Percentiles rank a stretch among this genome's conserved stretches.
Evolutionary conservation across 2,797 vertebrate genomes (phyloP).

Genomic region (Lophius americanus): DNA sequence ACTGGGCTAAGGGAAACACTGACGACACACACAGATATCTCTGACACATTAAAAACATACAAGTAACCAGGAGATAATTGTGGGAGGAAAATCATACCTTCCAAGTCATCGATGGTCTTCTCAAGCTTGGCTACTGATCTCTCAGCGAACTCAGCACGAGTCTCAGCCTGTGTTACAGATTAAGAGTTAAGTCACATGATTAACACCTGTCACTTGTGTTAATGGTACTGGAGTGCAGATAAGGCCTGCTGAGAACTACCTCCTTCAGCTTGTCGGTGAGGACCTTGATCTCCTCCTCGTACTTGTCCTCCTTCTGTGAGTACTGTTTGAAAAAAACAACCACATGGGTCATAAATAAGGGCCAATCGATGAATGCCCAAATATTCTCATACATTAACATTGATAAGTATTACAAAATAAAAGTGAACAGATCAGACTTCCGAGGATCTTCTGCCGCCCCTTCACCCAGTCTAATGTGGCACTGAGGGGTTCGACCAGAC

Average conservation of each 20-base stretch:
- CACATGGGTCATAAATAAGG: constrained; percentile 27
- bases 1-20: background rate
- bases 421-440: constrained; percentile 8
- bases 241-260: constrained; percentile 79
- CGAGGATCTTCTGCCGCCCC: constrained; percentile 14
- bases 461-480: constrained; percentile 14
- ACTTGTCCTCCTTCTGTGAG: constrained; percentile 99
- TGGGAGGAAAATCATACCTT: constrained; percentile 86
- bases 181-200: constrained; percentile 20
- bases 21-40: constrained; percentile 16
- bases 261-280: constrained; percentile 99
- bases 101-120: constrained; percentile 99
- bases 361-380: background rate
- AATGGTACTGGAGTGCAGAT: constrained; percentile 20
- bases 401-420: background rate
- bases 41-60: background rate
- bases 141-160: constrained; percentile 98
- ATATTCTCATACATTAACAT: background rate
- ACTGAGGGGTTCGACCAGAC: constrained; percentile 15
- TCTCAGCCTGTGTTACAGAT: constrained; percentile 89
- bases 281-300: constrained; percentile 99
- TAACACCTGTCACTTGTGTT: constrained; percentile 8
- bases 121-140: constrained; percentile 99
- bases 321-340: constrained; percentile 86
- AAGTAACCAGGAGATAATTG: constrained; percentile 17